Base-by-base conservation (phyloP, 2,888 invertebrate species). In the Cataglyphis cursor region DNA sequence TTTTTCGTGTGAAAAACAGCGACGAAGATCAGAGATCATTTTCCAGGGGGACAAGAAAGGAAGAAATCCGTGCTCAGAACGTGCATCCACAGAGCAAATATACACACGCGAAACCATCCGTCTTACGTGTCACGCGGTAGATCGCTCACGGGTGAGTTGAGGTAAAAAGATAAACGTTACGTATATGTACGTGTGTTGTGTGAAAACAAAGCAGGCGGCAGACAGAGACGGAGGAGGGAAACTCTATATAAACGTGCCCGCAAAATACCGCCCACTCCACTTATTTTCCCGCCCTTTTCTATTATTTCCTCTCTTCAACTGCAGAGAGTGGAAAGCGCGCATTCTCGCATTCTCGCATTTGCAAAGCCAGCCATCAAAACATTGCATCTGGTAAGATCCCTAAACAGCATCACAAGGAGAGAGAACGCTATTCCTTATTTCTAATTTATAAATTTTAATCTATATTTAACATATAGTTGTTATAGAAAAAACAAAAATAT, bases 51-150 rank as follows among this genome's bases (percentile, higher is more conserved):
- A 78, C 57, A 57, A 12, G 57, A 44, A 70, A 18, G 41, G 73
- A 59, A 59, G 21, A 80, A 78, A 73, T 64, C 44, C 31, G 21
- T 18, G 54, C 24, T 35, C 24, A n/a, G 8, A 44, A 51, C 54
- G 12, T 59, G 38, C n/a, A 61, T 44, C 48, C 61, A 15, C 51
- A 38, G 44, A 21, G 54, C 24, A 57, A 57, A 81, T 48, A 81
- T 48, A 68, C 59, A 35, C 78, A 54, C 15, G 24, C 41, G 80
- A 64, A 51, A 82, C 59, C 82, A 66, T 65, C 44, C 59, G 80
- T 82, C 78, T 81, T 82, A 68, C 61, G 81, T 82, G 80, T 81
- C 85, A 64, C 87, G 87, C 84, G 57, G 84, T 81, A 57, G 83
- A 83, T 88, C 75, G 88, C 74, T 66, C 59, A 59, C 78, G 59